Evolutionary conservation across 2,113 vertebrate genomes (phyloP), one percentile per base, ranked within the genome.

Genomic region (Psilopogon haemacephalus): DNA sequence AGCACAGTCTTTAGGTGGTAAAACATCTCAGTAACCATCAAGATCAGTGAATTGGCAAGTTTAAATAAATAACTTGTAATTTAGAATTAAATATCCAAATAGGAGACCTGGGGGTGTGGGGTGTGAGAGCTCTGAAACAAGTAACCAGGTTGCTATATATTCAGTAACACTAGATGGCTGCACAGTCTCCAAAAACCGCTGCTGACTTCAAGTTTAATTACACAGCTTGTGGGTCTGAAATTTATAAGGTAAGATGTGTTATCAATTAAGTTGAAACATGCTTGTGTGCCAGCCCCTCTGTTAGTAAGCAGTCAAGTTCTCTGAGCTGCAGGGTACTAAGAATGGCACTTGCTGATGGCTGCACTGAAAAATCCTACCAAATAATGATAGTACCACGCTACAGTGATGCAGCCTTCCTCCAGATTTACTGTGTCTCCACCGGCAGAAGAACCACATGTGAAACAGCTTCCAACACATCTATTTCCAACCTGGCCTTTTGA

Each of bases 81-180:
- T 84, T 38, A 44, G 67, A 80, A 28, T 74, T 79, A 58, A 40
- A 32, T 58, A 55, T 77, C 2, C 8, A 63, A 8, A 42, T 77
- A 26, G 37, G 60, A 88, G 33, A 37, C 8, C 3, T 5, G 28
- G 46, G 12, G 12, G 12, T 24, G 17, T 16, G 42, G 7, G 42
- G 16, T n/a, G n/a, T n/a, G 42, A 12, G 7, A 42, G 42, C 42
- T 16, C 42, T 42, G 42, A 42, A 16, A 59, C 38, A 46, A 20
- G 54, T 38, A 42, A 67, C 40, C 26, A n/a, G 32, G 14, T 4
- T 82, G 81, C 74, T 69, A 67, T 80, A 54, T 35, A 52, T 11
- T 19, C 32, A 59, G 1, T 18, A 91, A 95, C 93, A 2, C 95
- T 95, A 95, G 93, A 56, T 91, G 94, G 93, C 95, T 83, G 78